These are phyloP conservation scores for Neostethus bicornis DNA, from an alignment of 2,797 vertebrate genomes.

Conservation along the genomic window DNA sequence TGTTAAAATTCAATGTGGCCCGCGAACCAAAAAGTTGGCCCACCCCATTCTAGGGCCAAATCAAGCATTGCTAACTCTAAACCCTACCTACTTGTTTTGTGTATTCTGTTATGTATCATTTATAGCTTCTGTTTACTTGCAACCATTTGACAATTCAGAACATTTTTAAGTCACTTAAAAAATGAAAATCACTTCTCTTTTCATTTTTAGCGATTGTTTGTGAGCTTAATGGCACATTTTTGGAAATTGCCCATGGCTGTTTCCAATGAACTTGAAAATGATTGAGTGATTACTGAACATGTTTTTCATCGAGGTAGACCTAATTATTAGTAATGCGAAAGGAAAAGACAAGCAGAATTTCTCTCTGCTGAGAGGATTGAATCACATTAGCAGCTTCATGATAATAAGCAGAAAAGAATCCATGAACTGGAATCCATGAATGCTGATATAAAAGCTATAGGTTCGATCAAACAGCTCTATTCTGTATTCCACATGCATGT, in stretches of 20 bases:
- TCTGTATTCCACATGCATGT: constrained; percentile 41
- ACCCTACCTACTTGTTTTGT: too few species aligned
- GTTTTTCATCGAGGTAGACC: constrained; percentile 21
- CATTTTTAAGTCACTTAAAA: background rate
- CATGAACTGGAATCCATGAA: background rate
- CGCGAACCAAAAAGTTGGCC: too few species aligned
- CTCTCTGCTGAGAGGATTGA: constrained; percentile 13
- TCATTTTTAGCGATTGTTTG: constrained; percentile 39
- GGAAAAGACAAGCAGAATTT: constrained; percentile 14
- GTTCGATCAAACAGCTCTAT: constrained; percentile 39
- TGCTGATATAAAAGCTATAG: constrained; percentile 23
- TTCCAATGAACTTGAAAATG: constrained; percentile 17
- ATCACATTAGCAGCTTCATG: constrained; percentile 30
- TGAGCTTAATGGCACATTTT: constrained; percentile 16
- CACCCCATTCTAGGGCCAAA: constrained; percentile 40
- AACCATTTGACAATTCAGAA: too few species aligned
- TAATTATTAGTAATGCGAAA: constrained; percentile 31
- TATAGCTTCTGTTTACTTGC: too few species aligned
- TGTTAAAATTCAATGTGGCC: too few species aligned
- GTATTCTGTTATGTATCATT: too few species aligned
- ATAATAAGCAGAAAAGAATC: constrained; percentile 12
- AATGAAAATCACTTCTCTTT: constrained; percentile 23
- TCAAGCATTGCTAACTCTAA: constrained; percentile 50
- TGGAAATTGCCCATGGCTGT: constrained; percentile 21
- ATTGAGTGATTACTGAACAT: constrained; percentile 22